Percentiles rank a stretch among this genome's conserved stretches.
phyloP scores from a whole-genome alignment of 2,888 invertebrate species.

The Athrips mouffetella region DNA sequence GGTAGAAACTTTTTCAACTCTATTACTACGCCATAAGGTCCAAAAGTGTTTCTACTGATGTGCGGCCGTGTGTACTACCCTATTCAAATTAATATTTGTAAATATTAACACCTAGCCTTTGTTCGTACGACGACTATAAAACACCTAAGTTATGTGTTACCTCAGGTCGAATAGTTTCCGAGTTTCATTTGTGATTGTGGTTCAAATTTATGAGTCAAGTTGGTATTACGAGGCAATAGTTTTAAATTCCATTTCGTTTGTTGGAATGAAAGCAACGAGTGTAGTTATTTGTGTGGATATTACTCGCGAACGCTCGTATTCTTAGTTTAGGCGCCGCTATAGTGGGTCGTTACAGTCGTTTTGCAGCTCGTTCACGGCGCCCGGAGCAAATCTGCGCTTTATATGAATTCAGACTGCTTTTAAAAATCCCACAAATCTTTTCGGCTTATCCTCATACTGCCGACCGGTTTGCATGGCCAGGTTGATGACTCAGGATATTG shows the following conservation, averaged over 20 bases:
- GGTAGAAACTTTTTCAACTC: no score
- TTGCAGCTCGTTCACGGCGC: slow-evolving; percentile 29
- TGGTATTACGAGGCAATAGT: slow-evolving; percentile 25
- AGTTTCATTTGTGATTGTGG: slow-evolving; percentile 39
- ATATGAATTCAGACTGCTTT: slow-evolving; percentile 11
- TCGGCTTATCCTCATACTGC: slow-evolving; percentile 5
- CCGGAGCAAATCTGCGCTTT: slow-evolving; percentile 33
- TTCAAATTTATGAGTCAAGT: slow-evolving; percentile 47
- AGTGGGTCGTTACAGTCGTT: slow-evolving; percentile 33
- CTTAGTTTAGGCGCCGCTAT: slow-evolving; percentile 26
- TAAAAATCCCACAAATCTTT: slow-evolving; percentile 9
- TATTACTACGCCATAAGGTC: no score
- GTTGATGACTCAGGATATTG: slow-evolving; percentile 1
- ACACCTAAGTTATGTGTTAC: slow-evolving; percentile 49
- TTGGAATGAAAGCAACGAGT: slow-evolving; percentile 30
- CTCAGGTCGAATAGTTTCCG: slow-evolving; percentile 47
- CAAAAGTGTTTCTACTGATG: no score
- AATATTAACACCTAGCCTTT: slow-evolving; percentile 19
- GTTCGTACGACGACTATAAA: slow-evolving; percentile 35
- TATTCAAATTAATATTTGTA: no score
- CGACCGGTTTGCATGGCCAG: background rate
- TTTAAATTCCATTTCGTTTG: slow-evolving; percentile 30
- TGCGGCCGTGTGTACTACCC: no score
- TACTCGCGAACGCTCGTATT: slow-evolving; percentile 22
- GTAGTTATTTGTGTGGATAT: slow-evolving; percentile 12